Conservation (phyloP, 2,888 invertebrate genomes). For the Andrena praecox region DNA sequence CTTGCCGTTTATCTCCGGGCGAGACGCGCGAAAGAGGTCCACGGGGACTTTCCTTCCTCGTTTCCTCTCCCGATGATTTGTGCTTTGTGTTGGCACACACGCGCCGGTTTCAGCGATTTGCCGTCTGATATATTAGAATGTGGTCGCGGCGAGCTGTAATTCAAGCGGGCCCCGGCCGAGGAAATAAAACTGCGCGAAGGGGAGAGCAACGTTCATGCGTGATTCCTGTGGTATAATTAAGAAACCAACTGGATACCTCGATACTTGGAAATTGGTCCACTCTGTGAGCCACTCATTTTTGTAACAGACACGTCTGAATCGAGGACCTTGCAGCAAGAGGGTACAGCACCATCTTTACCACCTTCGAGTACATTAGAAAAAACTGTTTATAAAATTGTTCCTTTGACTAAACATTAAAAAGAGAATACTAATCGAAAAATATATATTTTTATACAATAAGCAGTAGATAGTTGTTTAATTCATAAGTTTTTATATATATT, state of each 20-base stretch:
- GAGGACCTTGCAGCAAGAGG: too few species aligned
- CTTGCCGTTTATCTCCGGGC: constrained; percentile 22
- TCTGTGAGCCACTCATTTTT: too few species aligned
- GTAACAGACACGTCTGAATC: too few species aligned
- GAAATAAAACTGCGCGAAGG: constrained; percentile 16
- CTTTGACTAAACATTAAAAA: too few species aligned
- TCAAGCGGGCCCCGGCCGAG: constrained; percentile 18
- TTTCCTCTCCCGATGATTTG: constrained; percentile 25
- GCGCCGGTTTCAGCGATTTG: constrained; percentile 37
- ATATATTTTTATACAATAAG: too few species aligned
- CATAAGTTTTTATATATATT: too few species aligned
- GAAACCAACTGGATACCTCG: constrained; percentile 8
- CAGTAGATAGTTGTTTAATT: too few species aligned
- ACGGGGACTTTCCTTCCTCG: constrained; percentile 41
- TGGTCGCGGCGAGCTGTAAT: constrained; percentile 38
- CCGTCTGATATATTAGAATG: constrained; percentile 47
- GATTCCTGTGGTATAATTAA: constrained; percentile 39
- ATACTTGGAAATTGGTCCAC: neutral
- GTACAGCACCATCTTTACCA: too few species aligned
- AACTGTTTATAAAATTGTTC: too few species aligned
- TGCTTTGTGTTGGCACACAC: neutral
- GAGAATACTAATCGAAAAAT: too few species aligned
- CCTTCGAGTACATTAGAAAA: too few species aligned
- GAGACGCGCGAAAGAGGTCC: constrained; percentile 23
- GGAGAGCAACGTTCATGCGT: constrained; percentile 22